These are phyloP conservation scores for Diadegma fenestrale DNA, from an alignment of 2,888 invertebrate genomes.

Conservation along the genomic window DNA sequence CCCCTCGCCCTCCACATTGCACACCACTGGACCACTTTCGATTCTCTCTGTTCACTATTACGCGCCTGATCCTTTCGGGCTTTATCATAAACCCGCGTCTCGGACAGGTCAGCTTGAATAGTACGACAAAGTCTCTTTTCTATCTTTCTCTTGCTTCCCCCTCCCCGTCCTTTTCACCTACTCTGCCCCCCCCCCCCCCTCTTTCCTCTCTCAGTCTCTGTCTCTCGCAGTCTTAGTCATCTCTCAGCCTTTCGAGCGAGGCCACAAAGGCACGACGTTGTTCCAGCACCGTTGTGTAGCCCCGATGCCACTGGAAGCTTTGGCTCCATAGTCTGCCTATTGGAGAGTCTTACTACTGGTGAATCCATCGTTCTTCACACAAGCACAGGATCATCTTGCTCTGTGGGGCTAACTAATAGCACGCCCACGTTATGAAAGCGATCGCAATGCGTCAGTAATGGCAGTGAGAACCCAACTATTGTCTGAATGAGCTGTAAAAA, in stretches of 20 bases:
- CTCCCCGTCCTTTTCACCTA: conserved; percentile 32
- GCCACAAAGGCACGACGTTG: conserved; percentile 62
- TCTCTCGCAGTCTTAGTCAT: conserved; percentile 40
- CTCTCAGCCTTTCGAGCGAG: conserved; percentile 61
- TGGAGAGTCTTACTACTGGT: conserved; percentile 57
- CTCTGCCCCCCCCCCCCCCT: not conserved
- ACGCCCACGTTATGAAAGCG: not conserved
- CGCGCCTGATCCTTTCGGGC: conserved; percentile 63
- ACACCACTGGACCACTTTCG: conserved; percentile 49
- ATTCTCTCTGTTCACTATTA: conserved; percentile 58
- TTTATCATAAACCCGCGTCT: conserved; percentile 56
- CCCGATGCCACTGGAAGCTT: conserved; percentile 37
- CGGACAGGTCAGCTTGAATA: conserved; percentile 43
- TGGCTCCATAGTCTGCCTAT: conserved; percentile 51
- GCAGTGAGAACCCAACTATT: not conserved
- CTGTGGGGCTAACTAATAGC: conserved; percentile 25
- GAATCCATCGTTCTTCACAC: conserved; percentile 15
- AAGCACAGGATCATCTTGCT: conserved; percentile 28
- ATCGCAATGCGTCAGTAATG: not conserved
- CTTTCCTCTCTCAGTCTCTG: conserved; percentile 22
- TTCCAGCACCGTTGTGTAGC: conserved; percentile 20
- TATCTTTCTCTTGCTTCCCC: conserved; percentile 53
- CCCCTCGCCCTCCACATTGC: conserved; percentile 21
- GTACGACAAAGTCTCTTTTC: conserved; percentile 32
- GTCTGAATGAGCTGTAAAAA: conserved; percentile 9